Conservation (phyloP, 2,888 invertebrate species). For the Ectobius pallidus region DNA sequence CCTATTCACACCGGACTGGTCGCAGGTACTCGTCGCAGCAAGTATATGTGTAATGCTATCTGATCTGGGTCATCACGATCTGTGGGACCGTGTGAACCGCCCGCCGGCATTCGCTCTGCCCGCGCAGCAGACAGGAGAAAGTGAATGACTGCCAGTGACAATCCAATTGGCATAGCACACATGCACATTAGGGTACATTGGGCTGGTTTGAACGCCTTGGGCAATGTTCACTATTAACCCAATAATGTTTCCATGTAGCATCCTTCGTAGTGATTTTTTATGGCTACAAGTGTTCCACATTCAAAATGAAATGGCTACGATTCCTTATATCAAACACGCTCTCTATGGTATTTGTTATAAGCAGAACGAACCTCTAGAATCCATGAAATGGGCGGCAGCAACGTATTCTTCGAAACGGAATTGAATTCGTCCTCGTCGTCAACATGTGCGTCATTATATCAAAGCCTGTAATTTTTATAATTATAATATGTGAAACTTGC, state of each 20-base stretch:
- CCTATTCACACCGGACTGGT: constrained; percentile 8
- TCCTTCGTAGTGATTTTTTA: neutral
- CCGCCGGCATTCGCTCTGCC: neutral
- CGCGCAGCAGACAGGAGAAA: too few relatives aligned
- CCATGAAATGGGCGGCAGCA: too few relatives aligned
- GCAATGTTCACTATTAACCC: neutral
- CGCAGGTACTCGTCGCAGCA: neutral
- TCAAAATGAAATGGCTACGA: too few relatives aligned
- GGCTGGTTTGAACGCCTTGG: neutral
- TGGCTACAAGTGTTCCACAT: too few relatives aligned
- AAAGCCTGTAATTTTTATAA: too few relatives aligned
- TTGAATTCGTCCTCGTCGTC: too few relatives aligned
- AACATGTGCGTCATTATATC: too few relatives aligned
- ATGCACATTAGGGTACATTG: neutral
- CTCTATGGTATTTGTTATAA: too few relatives aligned
- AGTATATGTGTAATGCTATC: constrained; percentile 21
- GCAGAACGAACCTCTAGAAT: too few relatives aligned
- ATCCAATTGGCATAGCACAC: neutral
- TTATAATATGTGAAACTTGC: too few relatives aligned
- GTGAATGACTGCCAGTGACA: constrained; percentile 15
- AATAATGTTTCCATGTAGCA: neutral
- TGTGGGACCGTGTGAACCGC: constrained; percentile 36
- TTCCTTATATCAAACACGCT: too few relatives aligned
- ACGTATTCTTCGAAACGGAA: too few relatives aligned
- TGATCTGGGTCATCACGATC: constrained; percentile 38